Percentiles rank a stretch among this genome's conserved stretches.
phyloP scores from a whole-genome alignment of 2,797 vertebrate genomes.

The Phylloscopus collybita region DNA sequence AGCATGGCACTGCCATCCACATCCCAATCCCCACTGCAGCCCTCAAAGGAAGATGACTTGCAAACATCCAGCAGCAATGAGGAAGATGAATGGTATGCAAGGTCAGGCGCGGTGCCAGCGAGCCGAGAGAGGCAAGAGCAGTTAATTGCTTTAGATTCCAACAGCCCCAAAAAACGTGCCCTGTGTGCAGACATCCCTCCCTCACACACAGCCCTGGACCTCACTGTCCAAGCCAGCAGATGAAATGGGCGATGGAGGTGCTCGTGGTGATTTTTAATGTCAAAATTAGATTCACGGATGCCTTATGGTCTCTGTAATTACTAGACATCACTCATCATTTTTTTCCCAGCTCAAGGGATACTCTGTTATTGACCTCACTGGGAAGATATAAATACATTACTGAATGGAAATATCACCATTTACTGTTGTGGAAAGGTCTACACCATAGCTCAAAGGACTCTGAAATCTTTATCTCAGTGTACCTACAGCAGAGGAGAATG shows the following conservation, averaged over 20 bases:
- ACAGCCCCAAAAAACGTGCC: constrained; percentile 29
- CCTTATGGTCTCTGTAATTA: constrained; percentile 59
- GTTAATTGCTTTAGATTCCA: constrained; percentile 65
- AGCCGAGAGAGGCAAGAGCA: constrained; percentile 10
- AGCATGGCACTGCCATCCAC: background rate
- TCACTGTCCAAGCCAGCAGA: background rate
- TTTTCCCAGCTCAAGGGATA: constrained; percentile 48
- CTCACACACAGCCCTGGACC: background rate
- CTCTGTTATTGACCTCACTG: constrained; percentile 49
- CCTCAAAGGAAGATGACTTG: constrained; percentile 61
- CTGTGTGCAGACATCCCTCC: constrained; percentile 7
- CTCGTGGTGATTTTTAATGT: constrained; percentile 27
- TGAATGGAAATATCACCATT: constrained; percentile 45
- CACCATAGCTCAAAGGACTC: constrained; percentile 22
- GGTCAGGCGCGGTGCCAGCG: constrained; percentile 51
- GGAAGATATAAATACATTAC: constrained; percentile 52
- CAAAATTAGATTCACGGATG: constrained; percentile 48
- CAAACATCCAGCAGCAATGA: constrained; percentile 35
- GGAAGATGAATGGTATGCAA: constrained; percentile 60
- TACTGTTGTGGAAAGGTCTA: constrained; percentile 22
- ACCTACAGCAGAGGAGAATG: constrained; percentile 7
- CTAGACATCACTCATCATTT: constrained; percentile 57
- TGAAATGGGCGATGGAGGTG: background rate
- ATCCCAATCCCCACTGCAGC: constrained; percentile 21
- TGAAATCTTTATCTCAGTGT: constrained; percentile 9